Conservation (phyloP, 2,113 vertebrate species). For the Hippocampus zosterae region DNA sequence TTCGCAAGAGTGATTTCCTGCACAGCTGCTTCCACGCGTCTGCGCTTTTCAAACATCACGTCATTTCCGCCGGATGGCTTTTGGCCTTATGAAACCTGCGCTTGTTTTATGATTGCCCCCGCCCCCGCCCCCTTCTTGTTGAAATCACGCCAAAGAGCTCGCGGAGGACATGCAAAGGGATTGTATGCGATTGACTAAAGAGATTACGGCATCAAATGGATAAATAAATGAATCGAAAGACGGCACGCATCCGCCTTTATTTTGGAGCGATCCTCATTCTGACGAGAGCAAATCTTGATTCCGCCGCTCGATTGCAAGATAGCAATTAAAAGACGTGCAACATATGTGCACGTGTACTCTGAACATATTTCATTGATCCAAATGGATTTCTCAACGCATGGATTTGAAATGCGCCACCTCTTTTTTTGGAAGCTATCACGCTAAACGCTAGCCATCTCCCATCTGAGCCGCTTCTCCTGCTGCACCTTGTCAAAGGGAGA, state of each 20-base stretch:
- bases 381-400: too few species aligned
- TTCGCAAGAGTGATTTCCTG: conserved; percentile 3
- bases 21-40: neutral
- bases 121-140: neutral
- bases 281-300: too few species aligned
- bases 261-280: too few species aligned
- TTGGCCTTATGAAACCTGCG: neutral
- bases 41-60: neutral
- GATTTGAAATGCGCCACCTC: too few species aligned
- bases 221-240: neutral
- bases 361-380: too few species aligned
- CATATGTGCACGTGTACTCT: too few species aligned
- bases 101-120: neutral
- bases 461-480: too few species aligned
- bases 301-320: too few species aligned
- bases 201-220: neutral
- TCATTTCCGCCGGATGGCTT: neutral
- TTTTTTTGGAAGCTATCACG: too few species aligned
- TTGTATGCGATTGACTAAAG: neutral
- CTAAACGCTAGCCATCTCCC: too few species aligned
- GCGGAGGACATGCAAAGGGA: neutral
- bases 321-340: too few species aligned
- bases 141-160: neutral
- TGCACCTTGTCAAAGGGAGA: too few species aligned
- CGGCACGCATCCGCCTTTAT: neutral